These are phyloP conservation scores for Nothobranchius furzeri DNA, from an alignment of 2,113 vertebrate species.

Conservation along the genomic window DNA sequence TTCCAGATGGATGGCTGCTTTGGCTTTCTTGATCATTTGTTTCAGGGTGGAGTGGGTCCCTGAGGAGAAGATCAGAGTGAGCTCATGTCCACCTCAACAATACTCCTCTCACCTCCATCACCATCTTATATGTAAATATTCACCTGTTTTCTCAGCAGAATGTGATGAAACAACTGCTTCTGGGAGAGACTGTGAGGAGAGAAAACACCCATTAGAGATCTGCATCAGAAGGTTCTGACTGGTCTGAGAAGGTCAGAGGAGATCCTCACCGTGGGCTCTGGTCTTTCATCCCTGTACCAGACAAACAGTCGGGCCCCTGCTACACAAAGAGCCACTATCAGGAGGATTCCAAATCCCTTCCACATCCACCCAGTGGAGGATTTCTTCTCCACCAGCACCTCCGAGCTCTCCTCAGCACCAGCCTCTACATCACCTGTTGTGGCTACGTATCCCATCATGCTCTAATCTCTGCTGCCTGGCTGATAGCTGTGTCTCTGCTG, in stretches of 20 bases:
- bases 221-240: neutral
- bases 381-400: conserved; percentile 57
- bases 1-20: conserved; percentile 78
- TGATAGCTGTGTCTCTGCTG: neutral
- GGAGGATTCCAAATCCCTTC: conserved; percentile 45
- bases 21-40: conserved; percentile 63
- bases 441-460: conserved; percentile 61
- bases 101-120: neutral
- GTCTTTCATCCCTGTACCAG: conserved; percentile 41
- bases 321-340: conserved; percentile 37
- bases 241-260: neutral
- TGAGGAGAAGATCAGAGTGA: conserved; percentile 39
- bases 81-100: neutral
- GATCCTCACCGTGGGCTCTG: conserved; percentile 37
- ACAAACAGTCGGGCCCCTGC: conserved; percentile 48
- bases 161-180: conserved; percentile 9
- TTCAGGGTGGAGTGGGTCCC: conserved; percentile 55
- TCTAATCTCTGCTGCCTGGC: neutral
- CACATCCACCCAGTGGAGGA: conserved; percentile 43
- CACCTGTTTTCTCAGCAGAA: conserved; percentile 42
- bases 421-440: conserved; percentile 62
- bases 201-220: neutral
- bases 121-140: conserved; percentile 1
- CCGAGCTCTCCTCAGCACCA: conserved; percentile 34
- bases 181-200: conserved; percentile 11